Evolutionary conservation across 2,113 vertebrate genomes (phyloP), one percentile per base, ranked within the genome.

Genomic region (Bostrychus sinensis): DNA sequence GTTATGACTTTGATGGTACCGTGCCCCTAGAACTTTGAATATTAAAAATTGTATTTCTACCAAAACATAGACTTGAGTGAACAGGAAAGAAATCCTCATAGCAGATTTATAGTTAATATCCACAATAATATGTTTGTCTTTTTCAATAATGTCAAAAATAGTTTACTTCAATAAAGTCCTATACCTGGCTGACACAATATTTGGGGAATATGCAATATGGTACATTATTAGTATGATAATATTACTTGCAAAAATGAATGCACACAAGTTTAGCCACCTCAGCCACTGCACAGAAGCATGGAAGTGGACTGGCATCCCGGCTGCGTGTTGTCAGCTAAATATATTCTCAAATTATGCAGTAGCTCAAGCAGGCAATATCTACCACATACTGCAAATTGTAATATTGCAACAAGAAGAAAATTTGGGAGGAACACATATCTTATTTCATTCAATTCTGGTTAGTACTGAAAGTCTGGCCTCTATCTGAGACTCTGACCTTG

Each of bases 401-500:
- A 22, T 23, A 17, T 46, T 46, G 11, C 45, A 14, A 11, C 12
- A 13, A 23, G 8, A 12, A 48, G 22, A 14, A 48, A 4, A 25
- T n/a, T n/a, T n/a, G n/a, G n/a, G n/a, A n/a, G n/a, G n/a, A n/a
- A n/a, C n/a, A n/a, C n/a, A n/a, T n/a, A n/a, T n/a, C n/a, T n/a
- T n/a, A n/a, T n/a, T n/a, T n/a, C n/a, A n/a, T n/a, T n/a, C n/a
- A n/a, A n/a, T n/a, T n/a, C n/a, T n/a, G n/a, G 22, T 48, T 14
- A 48, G 23, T 16, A 3, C 25, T n/a, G 7, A 4, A 34, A 34
- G 37, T 38, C 11, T 38, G 14, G 25, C 13, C 22, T 48, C 54
- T 36, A 4, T 39, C 19, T 41, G 38, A 26, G 45, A 43, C n/a
- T 53, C 63, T 71, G 45, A 72, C 81, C 63, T 71, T 68, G 64